Evolutionary conservation across 2,888 invertebrate species (phyloP).

Genomic region (Pristionchus maxplancki): DNA sequence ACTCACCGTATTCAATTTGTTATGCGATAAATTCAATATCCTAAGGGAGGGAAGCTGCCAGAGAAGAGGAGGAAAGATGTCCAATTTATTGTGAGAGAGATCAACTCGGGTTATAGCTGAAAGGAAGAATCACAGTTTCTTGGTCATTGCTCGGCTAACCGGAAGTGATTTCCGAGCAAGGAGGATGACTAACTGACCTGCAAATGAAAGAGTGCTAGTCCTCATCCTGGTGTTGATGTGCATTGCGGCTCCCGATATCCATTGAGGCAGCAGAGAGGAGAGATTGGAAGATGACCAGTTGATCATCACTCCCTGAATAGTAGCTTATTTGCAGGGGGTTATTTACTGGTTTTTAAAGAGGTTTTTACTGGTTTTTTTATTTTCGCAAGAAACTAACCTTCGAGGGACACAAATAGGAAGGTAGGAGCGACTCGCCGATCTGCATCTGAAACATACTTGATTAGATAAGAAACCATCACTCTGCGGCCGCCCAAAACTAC

Average conservation of each 20-base stretch:
- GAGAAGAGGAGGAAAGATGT: constrained; percentile 87
- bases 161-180: too few relatives aligned
- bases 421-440: constrained; percentile 66
- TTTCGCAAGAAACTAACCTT: too few relatives aligned
- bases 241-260: constrained; percentile 87
- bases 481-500: too few relatives aligned
- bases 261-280: constrained; percentile 84
- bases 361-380: too few relatives aligned
- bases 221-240: constrained; percentile 89
- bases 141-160: too few relatives aligned
- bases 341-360: too few relatives aligned
- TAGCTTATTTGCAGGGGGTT: too few relatives aligned
- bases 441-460: constrained; percentile 54
- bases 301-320: constrained; percentile 87
- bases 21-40: constrained; percentile 84
- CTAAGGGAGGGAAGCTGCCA: constrained; percentile 89
- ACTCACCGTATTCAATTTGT: constrained; percentile 51
- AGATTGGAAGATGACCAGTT: constrained; percentile 89
- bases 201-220: constrained; percentile 56
- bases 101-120: constrained; percentile 94
- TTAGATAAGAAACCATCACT: not conserved
- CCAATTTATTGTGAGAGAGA: constrained; percentile 90
- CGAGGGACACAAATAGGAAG: constrained; percentile 83
- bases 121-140: constrained; percentile 79
- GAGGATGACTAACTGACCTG: not conserved